These are phyloP conservation scores for Coecobrya sp. DNA, from an alignment of 2,888 invertebrate species.

Conservation along the genomic window DNA sequence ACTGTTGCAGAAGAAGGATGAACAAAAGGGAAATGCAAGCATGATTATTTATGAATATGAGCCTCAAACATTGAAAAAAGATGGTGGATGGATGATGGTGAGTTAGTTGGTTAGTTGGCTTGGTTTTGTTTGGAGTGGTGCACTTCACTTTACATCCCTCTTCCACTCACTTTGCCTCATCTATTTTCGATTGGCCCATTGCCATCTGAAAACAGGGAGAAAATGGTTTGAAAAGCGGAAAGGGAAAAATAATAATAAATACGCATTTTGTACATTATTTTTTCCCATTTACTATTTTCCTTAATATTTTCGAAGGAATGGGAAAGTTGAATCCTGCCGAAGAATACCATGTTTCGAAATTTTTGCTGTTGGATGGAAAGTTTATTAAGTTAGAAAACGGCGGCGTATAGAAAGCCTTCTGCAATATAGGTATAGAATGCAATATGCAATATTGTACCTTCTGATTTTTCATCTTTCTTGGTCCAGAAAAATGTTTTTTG, in stretches of 20 bases:
- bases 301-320: not conserved
- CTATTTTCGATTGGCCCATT: constrained; percentile 43
- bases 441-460: not conserved
- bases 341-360: not conserved
- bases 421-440: too few relatives aligned
- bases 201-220: constrained; percentile 35
- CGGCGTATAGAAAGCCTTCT: too few relatives aligned
- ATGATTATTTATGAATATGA: constrained; percentile 85
- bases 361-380: not conserved
- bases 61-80: constrained; percentile 78
- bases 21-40: constrained; percentile 42
- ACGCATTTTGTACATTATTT: constrained; percentile 22
- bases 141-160: constrained; percentile 10
- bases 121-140: constrained; percentile 8
- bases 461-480: not conserved
- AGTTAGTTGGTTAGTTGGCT: not conserved
- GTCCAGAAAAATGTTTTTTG: not conserved
- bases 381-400: not conserved
- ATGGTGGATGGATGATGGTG: constrained; percentile 12
- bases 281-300: constrained; percentile 7
- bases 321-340: not conserved
- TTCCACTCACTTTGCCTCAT: constrained; percentile 12
- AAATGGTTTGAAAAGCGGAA: constrained; percentile 16
- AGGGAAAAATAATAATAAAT: constrained; percentile 25
- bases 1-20: not conserved